These are phyloP conservation scores for Podiceps cristatus DNA, from an alignment of 2,113 vertebrate genomes.

Conservation along the genomic window DNA sequence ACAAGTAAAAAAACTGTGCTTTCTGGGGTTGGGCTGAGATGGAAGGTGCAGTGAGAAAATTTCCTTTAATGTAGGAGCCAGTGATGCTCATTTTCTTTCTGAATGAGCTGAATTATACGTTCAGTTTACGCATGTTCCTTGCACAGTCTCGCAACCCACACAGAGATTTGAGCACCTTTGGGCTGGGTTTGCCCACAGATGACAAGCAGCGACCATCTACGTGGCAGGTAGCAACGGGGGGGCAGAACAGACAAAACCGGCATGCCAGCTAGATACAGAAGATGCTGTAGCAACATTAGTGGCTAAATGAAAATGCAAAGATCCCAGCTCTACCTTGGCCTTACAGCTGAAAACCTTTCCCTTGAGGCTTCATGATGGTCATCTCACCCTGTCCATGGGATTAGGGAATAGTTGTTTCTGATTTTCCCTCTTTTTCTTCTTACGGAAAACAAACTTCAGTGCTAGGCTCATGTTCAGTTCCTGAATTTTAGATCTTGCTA, in stretches of 20 bases:
- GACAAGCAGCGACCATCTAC: background rate
- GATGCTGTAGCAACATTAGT: background rate
- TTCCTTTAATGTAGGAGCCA: background rate
- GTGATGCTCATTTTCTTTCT: background rate
- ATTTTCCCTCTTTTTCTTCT: background rate
- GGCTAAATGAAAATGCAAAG: background rate
- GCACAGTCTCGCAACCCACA: accelerated
- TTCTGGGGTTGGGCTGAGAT: background rate
- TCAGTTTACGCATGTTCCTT: accelerated
- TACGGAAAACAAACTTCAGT: constrained; percentile 22
- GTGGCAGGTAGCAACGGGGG: background rate
- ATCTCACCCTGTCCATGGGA: background rate
- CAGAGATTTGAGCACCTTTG: background rate
- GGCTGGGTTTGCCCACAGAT: background rate
- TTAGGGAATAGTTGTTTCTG: background rate
- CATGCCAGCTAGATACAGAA: background rate
- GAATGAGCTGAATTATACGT: background rate
- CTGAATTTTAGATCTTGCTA: constrained; percentile 14
- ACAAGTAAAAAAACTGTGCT: background rate
- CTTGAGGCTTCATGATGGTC: background rate
- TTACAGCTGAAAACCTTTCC: background rate
- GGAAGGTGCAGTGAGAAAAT: background rate
- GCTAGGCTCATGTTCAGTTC: background rate
- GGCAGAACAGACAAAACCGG: background rate
- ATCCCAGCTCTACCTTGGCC: background rate